Evolutionary conservation across 2,888 invertebrate genomes (phyloP).

Genomic region (Macrophya annulata): DNA sequence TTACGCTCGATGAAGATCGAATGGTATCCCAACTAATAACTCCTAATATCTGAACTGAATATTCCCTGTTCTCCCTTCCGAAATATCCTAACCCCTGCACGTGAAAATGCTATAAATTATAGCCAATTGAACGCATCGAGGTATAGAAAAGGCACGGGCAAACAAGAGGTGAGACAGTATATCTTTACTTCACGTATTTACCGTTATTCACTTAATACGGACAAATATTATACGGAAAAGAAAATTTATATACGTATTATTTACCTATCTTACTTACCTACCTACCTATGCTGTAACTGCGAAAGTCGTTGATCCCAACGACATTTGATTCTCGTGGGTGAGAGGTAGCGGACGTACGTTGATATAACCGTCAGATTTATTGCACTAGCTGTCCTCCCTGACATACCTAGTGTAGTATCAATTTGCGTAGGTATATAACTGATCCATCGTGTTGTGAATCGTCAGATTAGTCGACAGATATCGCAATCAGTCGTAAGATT

Average conservation of each 20-base stretch:
- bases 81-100: slow-evolving; percentile 27
- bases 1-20: slow-evolving; percentile 48
- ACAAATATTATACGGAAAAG: slow-evolving; percentile 37
- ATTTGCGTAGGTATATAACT: neutral
- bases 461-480: neutral
- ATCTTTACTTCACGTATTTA: neutral
- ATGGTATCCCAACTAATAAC: slow-evolving; percentile 30
- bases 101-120: slow-evolving; percentile 51
- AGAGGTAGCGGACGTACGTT: slow-evolving; percentile 24
- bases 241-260: slow-evolving; percentile 29
- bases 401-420: neutral
- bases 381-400: neutral
- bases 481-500: neutral
- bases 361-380: slow-evolving; percentile 9
- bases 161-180: slow-evolving; percentile 44
- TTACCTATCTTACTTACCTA: neutral
- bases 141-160: slow-evolving; percentile 22
- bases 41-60: slow-evolving; percentile 42
- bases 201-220: slow-evolving; percentile 30
- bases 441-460: neutral
- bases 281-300: neutral
- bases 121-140: slow-evolving; percentile 50
- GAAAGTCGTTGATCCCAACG: slow-evolving; percentile 53
- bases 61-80: neutral
- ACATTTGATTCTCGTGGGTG: slow-evolving; percentile 43